Base-by-base conservation (phyloP, 2,888 invertebrate species). In the Drepana falcataria region DNA sequence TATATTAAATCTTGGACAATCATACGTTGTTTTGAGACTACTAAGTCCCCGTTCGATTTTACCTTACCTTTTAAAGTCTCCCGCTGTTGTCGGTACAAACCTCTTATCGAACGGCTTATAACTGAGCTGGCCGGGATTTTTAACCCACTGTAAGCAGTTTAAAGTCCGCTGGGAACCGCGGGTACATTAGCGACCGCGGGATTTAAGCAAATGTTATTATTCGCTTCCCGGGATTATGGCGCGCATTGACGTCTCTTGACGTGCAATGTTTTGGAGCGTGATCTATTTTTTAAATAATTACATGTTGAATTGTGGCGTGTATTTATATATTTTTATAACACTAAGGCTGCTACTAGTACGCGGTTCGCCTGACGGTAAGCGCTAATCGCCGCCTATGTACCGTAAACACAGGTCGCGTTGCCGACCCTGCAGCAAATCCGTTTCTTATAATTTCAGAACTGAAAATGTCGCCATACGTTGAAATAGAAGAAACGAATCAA, bases 161-260 rank as follows among this genome's bases (percentile, higher is more conserved):
- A 85, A 85, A 85, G 75, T 83, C 86, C 84, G 59, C 70, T 57
- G 85, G 73, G 76, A 75, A 60, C 51, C 52, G 69, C 60, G 66
- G 69, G 69, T 82, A 73, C 86, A 87, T 87, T 87, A 87, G 84
- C 82, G 72, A 69, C 63, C 61, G 69, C 67, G 68, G 73, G 78
- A 73, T 78, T 77, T 71, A 63, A 58, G 71, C 75, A 85, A 85
- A 87, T 85, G 81, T 80, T 86, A 85, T 86, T 85, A 85, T 85
- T 81, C 77, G 69, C 71, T 68, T 60, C 60, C 59, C 59, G 65
- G 77, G 74, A 75, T 74, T 76, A 75, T 73, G 59, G 4, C 62
- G 53, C 60, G 63, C 68, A 70, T 68, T 66, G 66, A 68, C 63
- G 66, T 62, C 58, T 51, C 40, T 40, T 52, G 49, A 48, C 52